Conservation (phyloP, 2,113 vertebrate genomes). For the Dicerorhinus sumatrensis region DNA sequence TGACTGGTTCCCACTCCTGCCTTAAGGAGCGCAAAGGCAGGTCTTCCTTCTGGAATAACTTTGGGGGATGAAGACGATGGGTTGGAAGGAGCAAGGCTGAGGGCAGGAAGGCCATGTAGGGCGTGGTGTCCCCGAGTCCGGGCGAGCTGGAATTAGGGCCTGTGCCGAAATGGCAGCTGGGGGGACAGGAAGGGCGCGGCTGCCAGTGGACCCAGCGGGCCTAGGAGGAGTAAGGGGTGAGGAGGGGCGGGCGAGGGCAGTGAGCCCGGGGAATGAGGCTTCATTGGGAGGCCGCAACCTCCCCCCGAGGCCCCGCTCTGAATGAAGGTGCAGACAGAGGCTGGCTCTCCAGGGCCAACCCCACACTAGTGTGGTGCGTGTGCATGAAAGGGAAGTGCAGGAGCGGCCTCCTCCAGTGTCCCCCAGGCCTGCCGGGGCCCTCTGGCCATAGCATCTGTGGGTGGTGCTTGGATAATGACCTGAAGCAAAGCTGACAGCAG, state of each 20-base stretch:
- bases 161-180: not conserved
- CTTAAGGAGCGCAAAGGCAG: not conserved
- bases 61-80: not conserved
- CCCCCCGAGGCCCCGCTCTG: not conserved
- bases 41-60: not conserved
- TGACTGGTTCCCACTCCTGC: not conserved
- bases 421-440: not conserved
- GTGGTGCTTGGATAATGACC: not conserved
- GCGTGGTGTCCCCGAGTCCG: no score
- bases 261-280: not conserved
- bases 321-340: not conserved
- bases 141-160: not conserved
- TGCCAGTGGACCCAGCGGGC: not conserved
- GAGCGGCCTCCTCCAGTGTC: not conserved
- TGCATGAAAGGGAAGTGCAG: not conserved
- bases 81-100: not conserved
- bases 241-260: no score
- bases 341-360: not conserved
- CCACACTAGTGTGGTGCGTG: accelerated
- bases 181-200: not conserved
- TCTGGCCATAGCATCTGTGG: not conserved
- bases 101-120: not conserved
- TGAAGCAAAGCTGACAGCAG: no score
- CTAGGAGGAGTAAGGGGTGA: not conserved
- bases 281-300: not conserved